A percentile compares a stretch with the other conserved stretches of the same genome.
These are phyloP conservation scores for Marronus borbonicus DNA, from an alignment of 2,888 invertebrate species.

Conservation along the genomic window DNA sequence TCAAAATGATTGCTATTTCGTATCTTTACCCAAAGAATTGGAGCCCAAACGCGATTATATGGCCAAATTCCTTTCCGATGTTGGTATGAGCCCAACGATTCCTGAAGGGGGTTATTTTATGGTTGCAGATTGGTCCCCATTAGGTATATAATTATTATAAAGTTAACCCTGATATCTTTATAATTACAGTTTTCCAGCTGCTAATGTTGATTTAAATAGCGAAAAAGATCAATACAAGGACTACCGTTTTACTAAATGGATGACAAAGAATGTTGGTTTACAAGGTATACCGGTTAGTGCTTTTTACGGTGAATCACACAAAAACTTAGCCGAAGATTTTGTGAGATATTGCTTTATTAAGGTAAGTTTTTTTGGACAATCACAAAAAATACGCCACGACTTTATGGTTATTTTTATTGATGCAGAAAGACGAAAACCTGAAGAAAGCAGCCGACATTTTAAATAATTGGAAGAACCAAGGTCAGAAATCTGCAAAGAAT, in stretches of 20 bases:
- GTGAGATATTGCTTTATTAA: constrained; percentile 97
- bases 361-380: constrained; percentile 70
- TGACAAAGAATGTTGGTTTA: constrained; percentile 92
- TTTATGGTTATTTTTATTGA: constrained; percentile 60
- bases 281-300: constrained; percentile 96
- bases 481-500: constrained; percentile 1
- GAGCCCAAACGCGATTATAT: constrained; percentile 86
- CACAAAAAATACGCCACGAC: constrained; percentile 27
- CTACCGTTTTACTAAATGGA: constrained; percentile 96
- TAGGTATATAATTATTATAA: constrained; percentile 72
- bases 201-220: constrained; percentile 78
- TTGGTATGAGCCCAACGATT: constrained; percentile 91
- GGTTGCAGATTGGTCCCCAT: constrained; percentile 90
- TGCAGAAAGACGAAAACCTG: constrained; percentile 83
- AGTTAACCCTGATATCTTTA: background rate
- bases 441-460: constrained; percentile 78
- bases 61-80: constrained; percentile 80
- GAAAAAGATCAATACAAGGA: constrained; percentile 86
- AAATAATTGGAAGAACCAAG: constrained; percentile 72
- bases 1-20: constrained; percentile 87
- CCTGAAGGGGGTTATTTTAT: constrained; percentile 99
- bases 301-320: constrained; percentile 89
- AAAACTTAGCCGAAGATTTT: constrained; percentile 86
- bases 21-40: constrained; percentile 82
- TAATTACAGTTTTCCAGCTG: constrained; percentile 67